Evolutionary conservation across 1,140 invertebrate species (phyloP).

Genomic region (Papilio polytes): DNA sequence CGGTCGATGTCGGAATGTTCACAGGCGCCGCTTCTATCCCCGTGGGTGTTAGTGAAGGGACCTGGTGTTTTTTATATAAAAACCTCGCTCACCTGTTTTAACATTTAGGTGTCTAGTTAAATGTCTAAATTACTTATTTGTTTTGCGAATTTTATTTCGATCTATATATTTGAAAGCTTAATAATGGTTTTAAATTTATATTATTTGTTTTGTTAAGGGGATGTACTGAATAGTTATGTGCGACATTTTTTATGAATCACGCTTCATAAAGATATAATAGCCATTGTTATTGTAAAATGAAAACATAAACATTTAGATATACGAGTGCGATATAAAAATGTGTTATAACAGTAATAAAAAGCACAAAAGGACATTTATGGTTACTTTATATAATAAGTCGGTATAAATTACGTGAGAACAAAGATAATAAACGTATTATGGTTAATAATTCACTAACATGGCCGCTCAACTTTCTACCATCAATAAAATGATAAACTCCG

Average conservation of each 20-base stretch:
- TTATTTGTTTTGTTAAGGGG: no score
- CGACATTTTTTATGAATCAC: not conserved
- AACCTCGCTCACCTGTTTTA: conserved; percentile 53
- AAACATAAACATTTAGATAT: not conserved
- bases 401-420: conserved; percentile 18
- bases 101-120: conserved; percentile 5
- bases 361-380: not conserved
- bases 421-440: conserved; percentile 18
- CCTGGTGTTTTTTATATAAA: conserved; percentile 48
- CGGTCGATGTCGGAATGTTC: conserved; percentile 46
- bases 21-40: conserved; percentile 52
- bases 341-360: conserved; percentile 6
- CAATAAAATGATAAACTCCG: conserved; percentile 33
- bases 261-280: not conserved
- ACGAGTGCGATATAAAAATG: conserved; percentile 3
- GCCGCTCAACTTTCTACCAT: conserved; percentile 10
- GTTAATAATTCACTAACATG: conserved; percentile 13
- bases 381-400: not conserved
- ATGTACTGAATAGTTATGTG: no score
- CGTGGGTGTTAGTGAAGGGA: conserved; percentile 61
- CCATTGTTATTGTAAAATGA: not conserved
- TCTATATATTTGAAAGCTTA: not conserved
- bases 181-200: not conserved
- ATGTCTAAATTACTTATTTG: not conserved
- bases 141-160: not conserved